phyloP scores from a whole-genome alignment of 2,888 invertebrate genomes.

The Epiblema foenella region DNA sequence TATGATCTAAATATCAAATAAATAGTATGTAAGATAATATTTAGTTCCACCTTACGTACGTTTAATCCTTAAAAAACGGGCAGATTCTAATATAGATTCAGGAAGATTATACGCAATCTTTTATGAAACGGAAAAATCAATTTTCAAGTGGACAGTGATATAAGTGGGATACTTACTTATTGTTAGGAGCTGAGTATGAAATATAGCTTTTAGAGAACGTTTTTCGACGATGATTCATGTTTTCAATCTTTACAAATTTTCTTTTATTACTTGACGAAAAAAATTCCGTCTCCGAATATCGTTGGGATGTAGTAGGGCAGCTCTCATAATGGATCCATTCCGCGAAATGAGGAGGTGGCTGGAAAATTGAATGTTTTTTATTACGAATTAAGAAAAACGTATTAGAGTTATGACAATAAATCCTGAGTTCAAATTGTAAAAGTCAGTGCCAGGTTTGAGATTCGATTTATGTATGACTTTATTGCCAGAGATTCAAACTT shows the following conservation, averaged over 20 bases:
- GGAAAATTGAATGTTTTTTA: slow-evolving; percentile 38
- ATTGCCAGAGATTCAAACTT: background rate
- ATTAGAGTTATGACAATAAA: slow-evolving; percentile 29
- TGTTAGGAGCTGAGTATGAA: background rate
- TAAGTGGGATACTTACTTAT: background rate
- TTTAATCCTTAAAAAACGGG: too few species aligned
- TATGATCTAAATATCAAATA: too few species aligned
- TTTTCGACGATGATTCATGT: slow-evolving; percentile 26
- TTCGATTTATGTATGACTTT: background rate
- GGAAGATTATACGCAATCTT: background rate
- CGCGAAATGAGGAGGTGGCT: slow-evolving; percentile 35
- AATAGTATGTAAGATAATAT: too few species aligned
- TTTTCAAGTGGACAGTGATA: background rate
- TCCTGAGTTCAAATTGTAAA: background rate
- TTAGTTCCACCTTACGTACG: too few species aligned
- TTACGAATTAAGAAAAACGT: slow-evolving; percentile 28
- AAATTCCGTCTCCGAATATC: slow-evolving; percentile 20
- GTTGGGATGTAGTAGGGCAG: slow-evolving; percentile 20
- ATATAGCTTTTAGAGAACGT: background rate
- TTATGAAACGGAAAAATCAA: background rate
- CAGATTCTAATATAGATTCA: background rate
- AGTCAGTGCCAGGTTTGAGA: background rate
- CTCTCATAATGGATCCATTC: slow-evolving; percentile 37
- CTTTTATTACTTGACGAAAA: slow-evolving; percentile 20
- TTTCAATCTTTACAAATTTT: slow-evolving; percentile 31